phyloP scores from a whole-genome alignment of 2,113 vertebrate species.

The Microcebus griseorufus region DNA sequence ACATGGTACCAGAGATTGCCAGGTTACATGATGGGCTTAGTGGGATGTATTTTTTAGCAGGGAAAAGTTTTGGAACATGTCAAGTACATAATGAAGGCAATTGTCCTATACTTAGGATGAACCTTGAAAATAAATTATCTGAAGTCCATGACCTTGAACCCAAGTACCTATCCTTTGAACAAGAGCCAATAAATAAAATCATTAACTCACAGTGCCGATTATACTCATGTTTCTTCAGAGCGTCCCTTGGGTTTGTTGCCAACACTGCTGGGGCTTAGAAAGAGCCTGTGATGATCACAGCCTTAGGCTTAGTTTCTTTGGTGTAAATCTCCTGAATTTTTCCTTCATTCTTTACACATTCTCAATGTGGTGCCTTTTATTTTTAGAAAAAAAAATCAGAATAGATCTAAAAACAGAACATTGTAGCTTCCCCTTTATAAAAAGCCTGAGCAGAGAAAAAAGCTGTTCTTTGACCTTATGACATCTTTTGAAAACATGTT shows the following conservation, averaged over 20 bases:
- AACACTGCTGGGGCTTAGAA: neutral
- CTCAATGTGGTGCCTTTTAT: constrained; percentile 58
- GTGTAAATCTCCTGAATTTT: constrained; percentile 44
- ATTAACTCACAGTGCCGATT: neutral
- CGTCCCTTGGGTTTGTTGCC: neutral
- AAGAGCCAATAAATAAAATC: constrained; percentile 45
- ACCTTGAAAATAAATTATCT: constrained; percentile 57
- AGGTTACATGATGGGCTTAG: neutral
- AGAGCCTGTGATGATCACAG: constrained; percentile 23
- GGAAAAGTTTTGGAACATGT: neutral
- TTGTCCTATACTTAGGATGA: constrained; percentile 15
- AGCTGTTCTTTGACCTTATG: constrained; percentile 55
- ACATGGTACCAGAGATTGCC: neutral
- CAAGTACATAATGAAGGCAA: neutral
- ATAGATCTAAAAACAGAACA: constrained; percentile 63
- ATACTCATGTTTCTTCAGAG: neutral
- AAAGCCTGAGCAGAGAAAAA: constrained; percentile 35
- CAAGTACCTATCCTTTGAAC: constrained; percentile 28
- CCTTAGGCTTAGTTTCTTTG: constrained; percentile 42
- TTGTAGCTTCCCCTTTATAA: neutral
- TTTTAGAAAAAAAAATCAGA: constrained; percentile 69
- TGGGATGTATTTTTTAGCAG: constrained; percentile 2
- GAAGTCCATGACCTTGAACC: constrained; percentile 53
- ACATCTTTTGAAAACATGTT: constrained; percentile 58
- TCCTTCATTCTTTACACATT: constrained; percentile 49